phyloP scores from a whole-genome alignment of 2,797 vertebrate species.

The Muscicapa comitata region DNA sequence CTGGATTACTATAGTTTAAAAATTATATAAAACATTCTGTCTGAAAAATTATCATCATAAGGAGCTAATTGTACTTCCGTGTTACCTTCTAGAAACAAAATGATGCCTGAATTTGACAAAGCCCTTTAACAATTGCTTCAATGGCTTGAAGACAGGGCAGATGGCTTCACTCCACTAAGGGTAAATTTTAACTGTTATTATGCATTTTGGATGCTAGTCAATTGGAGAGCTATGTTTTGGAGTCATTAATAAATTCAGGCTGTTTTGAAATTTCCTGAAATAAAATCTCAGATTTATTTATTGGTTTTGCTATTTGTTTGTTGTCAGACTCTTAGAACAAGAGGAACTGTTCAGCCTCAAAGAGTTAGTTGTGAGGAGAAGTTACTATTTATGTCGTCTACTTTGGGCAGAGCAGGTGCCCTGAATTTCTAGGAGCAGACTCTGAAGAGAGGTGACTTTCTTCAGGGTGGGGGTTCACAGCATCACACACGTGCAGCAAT shows the following conservation, averaged over 20 bases:
- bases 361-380: not conserved
- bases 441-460: not conserved
- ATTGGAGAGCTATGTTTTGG: not conserved
- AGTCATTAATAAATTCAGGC: not conserved
- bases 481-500: not conserved
- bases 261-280: not conserved
- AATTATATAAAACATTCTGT: not conserved
- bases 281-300: not conserved
- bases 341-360: not conserved
- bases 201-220: not conserved
- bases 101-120: not conserved
- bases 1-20: not conserved
- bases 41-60: not conserved
- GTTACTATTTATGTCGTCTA: not conserved
- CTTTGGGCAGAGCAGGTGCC: not conserved
- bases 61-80: not conserved
- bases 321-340: not conserved
- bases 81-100: not conserved
- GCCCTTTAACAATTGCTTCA: not conserved
- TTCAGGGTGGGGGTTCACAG: not conserved
- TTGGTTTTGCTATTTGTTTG: not conserved
- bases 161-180: not conserved
- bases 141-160: not conserved
- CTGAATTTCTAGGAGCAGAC: not conserved
- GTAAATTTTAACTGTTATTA: not conserved